A percentile compares a stretch with the other conserved stretches of the same genome.
Evolutionary conservation across 2,888 invertebrate genomes (phyloP).

Genomic region (Drymonia ruficornis): DNA sequence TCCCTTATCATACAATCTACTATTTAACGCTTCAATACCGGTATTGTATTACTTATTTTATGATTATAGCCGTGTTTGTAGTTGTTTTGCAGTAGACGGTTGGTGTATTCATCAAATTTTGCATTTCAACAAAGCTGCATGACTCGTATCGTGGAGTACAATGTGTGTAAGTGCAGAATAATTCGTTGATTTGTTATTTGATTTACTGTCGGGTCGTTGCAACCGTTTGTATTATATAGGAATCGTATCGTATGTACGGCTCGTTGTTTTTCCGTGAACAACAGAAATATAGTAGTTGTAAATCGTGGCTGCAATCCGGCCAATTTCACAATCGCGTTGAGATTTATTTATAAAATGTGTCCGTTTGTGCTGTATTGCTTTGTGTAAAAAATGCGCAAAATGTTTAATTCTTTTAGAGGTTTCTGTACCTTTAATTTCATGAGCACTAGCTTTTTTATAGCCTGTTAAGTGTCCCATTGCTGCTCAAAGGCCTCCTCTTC

Average conservation of each 20-base stretch:
- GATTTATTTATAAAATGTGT: not conserved
- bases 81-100: not conserved
- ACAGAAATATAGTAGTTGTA: not conserved
- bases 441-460: no score
- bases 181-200: slow-evolving; percentile 14
- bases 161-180: slow-evolving; percentile 11
- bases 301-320: not conserved
- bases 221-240: not conserved
- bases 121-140: not conserved
- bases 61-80: not conserved
- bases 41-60: not conserved
- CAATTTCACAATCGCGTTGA: not conserved
- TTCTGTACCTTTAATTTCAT: no score
- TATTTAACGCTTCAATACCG: slow-evolving; percentile 27
- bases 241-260: not conserved
- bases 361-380: not conserved
- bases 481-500: no score
- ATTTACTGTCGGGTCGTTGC: slow-evolving; percentile 5
- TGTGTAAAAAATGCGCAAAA: not conserved
- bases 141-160: not conserved
- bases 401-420: not conserved
- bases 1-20: no score
- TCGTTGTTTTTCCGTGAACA: not conserved
- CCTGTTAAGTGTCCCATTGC: no score
- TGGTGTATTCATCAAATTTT: not conserved